These are phyloP conservation scores for Istiophorus platypterus DNA, from an alignment of 2,113 vertebrate species.

Conservation along the genomic window DNA sequence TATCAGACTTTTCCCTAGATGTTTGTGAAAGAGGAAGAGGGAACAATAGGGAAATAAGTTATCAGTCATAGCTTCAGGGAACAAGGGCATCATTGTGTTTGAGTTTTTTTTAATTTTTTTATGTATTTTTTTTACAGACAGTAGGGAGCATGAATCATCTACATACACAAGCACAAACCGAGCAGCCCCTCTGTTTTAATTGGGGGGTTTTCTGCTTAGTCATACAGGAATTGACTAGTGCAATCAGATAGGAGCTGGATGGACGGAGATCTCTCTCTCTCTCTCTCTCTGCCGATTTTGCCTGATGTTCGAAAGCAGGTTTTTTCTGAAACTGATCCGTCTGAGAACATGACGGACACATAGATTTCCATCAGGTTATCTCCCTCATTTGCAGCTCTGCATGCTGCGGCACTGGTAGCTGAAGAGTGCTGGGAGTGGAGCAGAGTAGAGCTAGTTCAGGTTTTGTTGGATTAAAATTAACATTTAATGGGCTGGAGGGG, in stretches of 20 bases:
- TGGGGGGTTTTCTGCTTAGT: constrained; percentile 63
- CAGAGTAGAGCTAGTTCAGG: background rate
- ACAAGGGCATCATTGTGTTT: constrained; percentile 66
- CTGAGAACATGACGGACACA: background rate
- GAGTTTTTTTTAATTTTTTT: too few relatives aligned
- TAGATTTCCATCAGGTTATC: background rate
- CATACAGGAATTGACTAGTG: constrained; percentile 57
- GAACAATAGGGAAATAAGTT: constrained; percentile 49
- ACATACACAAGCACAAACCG: constrained; percentile 14
- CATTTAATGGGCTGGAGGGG: background rate
- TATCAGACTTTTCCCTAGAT: background rate
- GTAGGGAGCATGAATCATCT: constrained; percentile 54
- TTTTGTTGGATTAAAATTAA: background rate
- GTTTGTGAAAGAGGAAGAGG: constrained; percentile 28
- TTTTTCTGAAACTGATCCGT: constrained; percentile 35
- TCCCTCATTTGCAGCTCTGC: constrained; percentile 1
- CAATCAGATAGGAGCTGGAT: constrained; percentile 46
- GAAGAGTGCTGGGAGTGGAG: background rate
- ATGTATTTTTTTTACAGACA: constrained; percentile 33
- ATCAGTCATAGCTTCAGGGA: constrained; percentile 59
- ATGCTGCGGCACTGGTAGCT: background rate
- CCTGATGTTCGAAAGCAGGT: constrained; percentile 23
- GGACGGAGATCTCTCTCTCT: constrained; percentile 31
- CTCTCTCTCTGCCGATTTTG: background rate
- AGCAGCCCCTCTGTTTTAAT: constrained; percentile 48